A percentile compares a stretch with the other conserved stretches of the same genome.
Evolutionary conservation across 1,140 invertebrate species (phyloP).

Genomic region (Rhagoletis zephyria): DNA sequence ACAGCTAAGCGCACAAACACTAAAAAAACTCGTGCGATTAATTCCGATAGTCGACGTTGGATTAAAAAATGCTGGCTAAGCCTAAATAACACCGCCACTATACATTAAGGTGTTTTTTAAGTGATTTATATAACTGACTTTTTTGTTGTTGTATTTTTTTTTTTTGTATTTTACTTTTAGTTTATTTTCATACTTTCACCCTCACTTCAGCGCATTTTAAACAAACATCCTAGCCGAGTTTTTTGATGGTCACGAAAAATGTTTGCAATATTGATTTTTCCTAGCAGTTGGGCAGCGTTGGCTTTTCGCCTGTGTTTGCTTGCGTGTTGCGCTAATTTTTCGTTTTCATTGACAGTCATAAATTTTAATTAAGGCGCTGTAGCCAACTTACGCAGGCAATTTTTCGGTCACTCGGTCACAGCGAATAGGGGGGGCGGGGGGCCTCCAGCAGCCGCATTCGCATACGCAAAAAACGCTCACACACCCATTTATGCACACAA

Average conservation of each 20-base stretch:
- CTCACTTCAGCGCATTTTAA: background rate
- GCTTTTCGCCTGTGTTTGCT: background rate
- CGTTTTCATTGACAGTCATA: background rate
- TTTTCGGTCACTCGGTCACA: background rate
- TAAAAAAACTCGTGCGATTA: background rate
- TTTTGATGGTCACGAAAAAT: background rate
- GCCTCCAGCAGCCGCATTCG: no score
- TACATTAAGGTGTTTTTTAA: background rate
- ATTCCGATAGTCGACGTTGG: background rate
- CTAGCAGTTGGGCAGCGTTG: background rate
- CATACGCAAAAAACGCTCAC: no score
- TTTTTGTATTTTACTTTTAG: background rate
- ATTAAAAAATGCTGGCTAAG: no score
- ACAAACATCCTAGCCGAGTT: background rate
- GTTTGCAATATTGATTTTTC: constrained; percentile 18
- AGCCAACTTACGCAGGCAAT: background rate
- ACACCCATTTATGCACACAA: no score
- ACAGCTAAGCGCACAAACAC: background rate
- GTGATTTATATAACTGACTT: background rate
- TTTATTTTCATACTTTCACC: background rate
- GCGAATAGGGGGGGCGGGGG: background rate
- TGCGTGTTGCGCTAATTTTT: background rate
- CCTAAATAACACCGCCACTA: background rate
- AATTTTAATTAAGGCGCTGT: constrained; percentile 8
- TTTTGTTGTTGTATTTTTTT: background rate